phyloP scores from a whole-genome alignment of 2,797 vertebrate genomes.

The Luscinia luscinia region DNA sequence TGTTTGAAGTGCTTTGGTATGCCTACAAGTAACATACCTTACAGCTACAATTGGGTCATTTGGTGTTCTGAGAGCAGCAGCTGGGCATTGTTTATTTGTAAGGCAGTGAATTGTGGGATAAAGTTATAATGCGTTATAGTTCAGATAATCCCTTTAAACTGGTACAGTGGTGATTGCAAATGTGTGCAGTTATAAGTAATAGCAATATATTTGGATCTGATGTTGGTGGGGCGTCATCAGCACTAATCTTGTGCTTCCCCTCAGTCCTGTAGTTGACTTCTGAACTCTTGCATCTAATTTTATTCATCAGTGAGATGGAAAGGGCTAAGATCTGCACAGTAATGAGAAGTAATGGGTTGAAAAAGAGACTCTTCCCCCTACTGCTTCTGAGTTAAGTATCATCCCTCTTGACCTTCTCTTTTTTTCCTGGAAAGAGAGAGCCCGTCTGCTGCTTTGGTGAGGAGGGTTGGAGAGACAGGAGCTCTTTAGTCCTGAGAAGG shows the following conservation, averaged over 20 bases:
- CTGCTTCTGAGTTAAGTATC: neutral
- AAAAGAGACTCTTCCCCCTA: neutral
- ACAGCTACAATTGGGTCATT: neutral
- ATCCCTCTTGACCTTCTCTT: rapidly evolving
- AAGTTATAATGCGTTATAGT: neutral
- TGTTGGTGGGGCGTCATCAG: neutral
- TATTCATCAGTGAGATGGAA: neutral
- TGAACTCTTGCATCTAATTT: neutral
- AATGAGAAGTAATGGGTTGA: neutral
- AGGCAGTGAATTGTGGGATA: neutral
- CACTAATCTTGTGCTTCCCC: neutral
- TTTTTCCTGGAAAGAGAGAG: neutral
- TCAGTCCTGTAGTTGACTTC: neutral
- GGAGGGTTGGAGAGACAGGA: neutral
- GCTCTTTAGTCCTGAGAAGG: neutral
- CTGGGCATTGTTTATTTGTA: neutral
- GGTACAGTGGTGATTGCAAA: neutral
- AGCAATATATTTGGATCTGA: neutral
- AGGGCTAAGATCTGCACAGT: neutral
- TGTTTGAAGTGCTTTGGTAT: neutral
- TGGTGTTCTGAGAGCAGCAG: neutral
- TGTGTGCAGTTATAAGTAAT: neutral
- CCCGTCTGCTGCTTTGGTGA: rapidly evolving
- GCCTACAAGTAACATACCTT: neutral
- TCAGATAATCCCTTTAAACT: neutral